Conservation (phyloP, 1,140 invertebrate genomes). For the Subanguina moxae region DNA sequence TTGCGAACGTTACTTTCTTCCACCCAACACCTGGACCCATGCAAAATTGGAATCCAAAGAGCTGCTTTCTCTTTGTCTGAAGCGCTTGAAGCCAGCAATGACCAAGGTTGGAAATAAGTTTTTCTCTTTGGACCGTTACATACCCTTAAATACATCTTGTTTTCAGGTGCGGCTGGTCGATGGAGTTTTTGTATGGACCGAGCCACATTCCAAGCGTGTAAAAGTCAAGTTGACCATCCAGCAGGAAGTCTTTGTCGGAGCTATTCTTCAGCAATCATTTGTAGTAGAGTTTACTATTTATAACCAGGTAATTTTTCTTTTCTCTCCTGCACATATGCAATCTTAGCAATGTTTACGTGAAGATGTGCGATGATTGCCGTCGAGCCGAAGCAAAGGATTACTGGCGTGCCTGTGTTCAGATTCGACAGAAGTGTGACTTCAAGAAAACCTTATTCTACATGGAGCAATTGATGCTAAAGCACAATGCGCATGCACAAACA, state of each 20-base stretch:
- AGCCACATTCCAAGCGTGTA: constrained; percentile 93
- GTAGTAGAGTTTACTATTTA: constrained; percentile 85
- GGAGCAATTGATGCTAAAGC: constrained; percentile 92
- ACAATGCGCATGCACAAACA: constrained; percentile 73
- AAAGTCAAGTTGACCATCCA: constrained; percentile 96
- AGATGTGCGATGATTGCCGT: constrained; percentile 94
- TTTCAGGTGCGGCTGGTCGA: constrained; percentile 69
- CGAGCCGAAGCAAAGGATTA: constrained; percentile 92
- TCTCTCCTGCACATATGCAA: neutral
- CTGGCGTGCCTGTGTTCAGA: constrained; percentile 81
- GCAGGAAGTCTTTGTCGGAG: constrained; percentile 72
- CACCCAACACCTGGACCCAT: constrained; percentile 82
- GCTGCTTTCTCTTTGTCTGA: constrained; percentile 82
- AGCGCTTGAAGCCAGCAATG: constrained; percentile 85
- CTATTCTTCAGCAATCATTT: constrained; percentile 76
- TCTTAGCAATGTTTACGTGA: constrained; percentile 7
- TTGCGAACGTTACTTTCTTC: constrained; percentile 76
- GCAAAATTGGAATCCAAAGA: constrained; percentile 87
- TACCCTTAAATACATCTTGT: neutral
- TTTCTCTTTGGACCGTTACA: neutral
- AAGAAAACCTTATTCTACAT: constrained; percentile 98
- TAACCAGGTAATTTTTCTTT: constrained; percentile 66
- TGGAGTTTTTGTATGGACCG: constrained; percentile 96
- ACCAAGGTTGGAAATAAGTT: constrained; percentile 62
- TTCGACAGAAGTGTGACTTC: constrained; percentile 72